A percentile compares a stretch with the other conserved stretches of the same genome.
Evolutionary conservation across 37 sponge, comb jelly and placozoan genomes (phyloP).

Genomic region (Haliclona indistincta): DNA sequence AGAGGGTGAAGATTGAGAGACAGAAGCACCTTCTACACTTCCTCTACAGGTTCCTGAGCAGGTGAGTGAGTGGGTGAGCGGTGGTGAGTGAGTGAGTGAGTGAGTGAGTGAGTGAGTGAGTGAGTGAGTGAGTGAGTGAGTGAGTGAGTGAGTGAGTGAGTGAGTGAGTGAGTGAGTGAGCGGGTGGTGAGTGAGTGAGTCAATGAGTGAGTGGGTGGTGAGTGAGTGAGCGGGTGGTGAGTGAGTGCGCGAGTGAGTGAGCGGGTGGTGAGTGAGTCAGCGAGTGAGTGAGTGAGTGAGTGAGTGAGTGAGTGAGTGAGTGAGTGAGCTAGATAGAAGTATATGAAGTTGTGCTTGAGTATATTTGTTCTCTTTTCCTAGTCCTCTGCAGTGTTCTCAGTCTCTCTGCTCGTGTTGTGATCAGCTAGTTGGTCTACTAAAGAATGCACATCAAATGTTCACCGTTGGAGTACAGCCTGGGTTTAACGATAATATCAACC

Average conservation of each 20-base stretch:
- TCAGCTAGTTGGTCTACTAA: conserved; percentile 33
- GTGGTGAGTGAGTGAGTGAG: conserved; percentile 6
- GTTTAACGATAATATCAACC: conserved; percentile 21
- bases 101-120: neutral
- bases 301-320: too few relatives aligned
- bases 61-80: conserved; percentile 32
- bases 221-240: too few relatives aligned
- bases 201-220: too few relatives aligned
- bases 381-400: conserved; percentile 43
- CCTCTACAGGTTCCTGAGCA: conserved; percentile 61
- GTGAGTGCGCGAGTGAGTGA: too few relatives aligned
- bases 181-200: neutral
- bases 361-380: too few relatives aligned
- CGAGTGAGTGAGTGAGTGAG: too few relatives aligned
- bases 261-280: too few relatives aligned
- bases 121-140: too few relatives aligned
- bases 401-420: conserved; percentile 14
- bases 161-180: neutral
- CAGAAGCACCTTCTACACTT: conserved; percentile 72
- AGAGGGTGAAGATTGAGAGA: conserved; percentile 22
- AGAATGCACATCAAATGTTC: conserved; percentile 12
- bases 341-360: too few relatives aligned
- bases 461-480: neutral
- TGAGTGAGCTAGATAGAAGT: too few relatives aligned
- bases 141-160: too few relatives aligned